Evolutionary conservation across 2,113 vertebrate genomes (phyloP).

Genomic region (Microtus ochrogaster): DNA sequence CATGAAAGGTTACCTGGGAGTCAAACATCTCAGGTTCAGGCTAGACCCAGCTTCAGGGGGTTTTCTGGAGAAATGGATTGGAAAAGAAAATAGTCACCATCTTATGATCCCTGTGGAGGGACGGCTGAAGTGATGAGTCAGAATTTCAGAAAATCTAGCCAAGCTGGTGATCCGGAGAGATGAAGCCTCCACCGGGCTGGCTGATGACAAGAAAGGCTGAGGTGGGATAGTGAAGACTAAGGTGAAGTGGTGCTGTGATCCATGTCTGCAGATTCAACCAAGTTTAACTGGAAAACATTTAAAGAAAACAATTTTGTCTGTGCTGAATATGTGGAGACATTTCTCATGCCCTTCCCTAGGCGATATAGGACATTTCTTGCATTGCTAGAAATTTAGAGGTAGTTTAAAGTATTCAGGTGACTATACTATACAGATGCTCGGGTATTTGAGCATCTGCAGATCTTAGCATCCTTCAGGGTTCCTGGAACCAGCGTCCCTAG

Average conservation of each 20-base stretch:
- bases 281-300: not conserved
- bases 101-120: not conserved
- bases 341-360: not conserved
- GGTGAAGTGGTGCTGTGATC: not conserved
- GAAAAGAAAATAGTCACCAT: not conserved
- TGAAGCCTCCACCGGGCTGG: not conserved
- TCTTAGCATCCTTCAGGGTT: not conserved
- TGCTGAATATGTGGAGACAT: not conserved
- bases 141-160: not conserved
- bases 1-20: not conserved
- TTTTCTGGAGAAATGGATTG: not conserved
- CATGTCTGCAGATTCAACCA: not conserved
- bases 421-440: no score
- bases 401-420: not conserved
- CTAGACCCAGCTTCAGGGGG: not conserved
- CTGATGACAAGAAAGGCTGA: not conserved
- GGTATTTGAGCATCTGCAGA: not conserved
- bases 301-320: not conserved
- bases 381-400: not conserved
- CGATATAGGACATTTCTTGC: not conserved
- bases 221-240: not conserved
- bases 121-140: not conserved
- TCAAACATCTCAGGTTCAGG: not conserved
- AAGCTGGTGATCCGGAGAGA: not conserved
- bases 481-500: not conserved